These are phyloP conservation scores for Xyrichtys novacula DNA, from an alignment of 2,797 vertebrate genomes.

Conservation along the genomic window DNA sequence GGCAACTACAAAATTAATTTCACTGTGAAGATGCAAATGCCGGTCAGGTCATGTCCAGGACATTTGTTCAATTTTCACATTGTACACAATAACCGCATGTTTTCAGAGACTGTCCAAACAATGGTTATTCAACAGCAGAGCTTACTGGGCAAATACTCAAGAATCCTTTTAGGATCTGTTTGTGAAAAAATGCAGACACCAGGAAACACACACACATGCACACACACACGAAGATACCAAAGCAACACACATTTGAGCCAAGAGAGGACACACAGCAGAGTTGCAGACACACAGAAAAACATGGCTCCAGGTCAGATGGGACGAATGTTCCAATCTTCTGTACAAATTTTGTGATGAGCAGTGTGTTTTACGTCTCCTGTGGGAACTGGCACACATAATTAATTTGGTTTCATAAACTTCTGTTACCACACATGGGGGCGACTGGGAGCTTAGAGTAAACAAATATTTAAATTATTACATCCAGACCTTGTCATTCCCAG, in stretches of 20 bases:
- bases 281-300: slow-evolving; percentile 36
- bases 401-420: slow-evolving; percentile 77
- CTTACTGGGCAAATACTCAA: slow-evolving; percentile 7
- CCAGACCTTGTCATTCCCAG: slow-evolving; percentile 59
- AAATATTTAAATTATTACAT: slow-evolving; percentile 72
- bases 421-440: slow-evolving; percentile 52
- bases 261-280: slow-evolving; percentile 2
- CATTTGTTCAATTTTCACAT: background rate
- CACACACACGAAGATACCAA: background rate
- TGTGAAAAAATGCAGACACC: slow-evolving; percentile 4
- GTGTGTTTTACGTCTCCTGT: slow-evolving; percentile 56
- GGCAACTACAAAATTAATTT: background rate
- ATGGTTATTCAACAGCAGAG: slow-evolving; percentile 9
- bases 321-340: slow-evolving; percentile 64
- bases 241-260: background rate
- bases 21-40: background rate
- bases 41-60: background rate
- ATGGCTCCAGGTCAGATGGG: slow-evolving; percentile 53
- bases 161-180: slow-evolving; percentile 1
- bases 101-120: background rate
- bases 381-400: slow-evolving; percentile 76
- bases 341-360: slow-evolving; percentile 69
- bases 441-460: slow-evolving; percentile 63
- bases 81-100: slow-evolving; percentile 11
- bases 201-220: background rate